Base-by-base conservation (phyloP, 1,140 invertebrate species). In the Druon quercuslanigerum region DNA sequence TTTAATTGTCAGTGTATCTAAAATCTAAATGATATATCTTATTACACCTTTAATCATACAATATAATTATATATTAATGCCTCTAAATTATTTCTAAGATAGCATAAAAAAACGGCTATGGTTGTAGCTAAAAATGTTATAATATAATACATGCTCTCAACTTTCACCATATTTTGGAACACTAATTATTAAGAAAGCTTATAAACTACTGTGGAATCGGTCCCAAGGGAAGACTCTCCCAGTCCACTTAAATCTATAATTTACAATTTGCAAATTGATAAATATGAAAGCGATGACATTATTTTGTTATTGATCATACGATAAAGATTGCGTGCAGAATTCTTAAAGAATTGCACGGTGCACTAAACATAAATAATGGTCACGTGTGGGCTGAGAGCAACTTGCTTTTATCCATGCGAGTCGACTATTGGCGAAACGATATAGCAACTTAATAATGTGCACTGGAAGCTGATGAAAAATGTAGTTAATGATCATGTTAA, bases 301-400 rank as follows among this genome's bases (percentile, higher is more conserved):
- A 66, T 46, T 66, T 66, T 66, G 33, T 66, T 33, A 66, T 66
- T 66, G 60, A 66, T 66, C 33, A 46, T 20, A 57, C 56, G 56
- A 25, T 57, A 66, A 66, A 66, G 57, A 66, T 66, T 66, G 60
- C 60, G 60, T 66, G 60, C 60, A 40, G 60, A 66, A 66, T 66
- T 66, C 60, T 66, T 40, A 66, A 66, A 40, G 60, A 46, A 66
- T 14, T 66, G 60, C 25, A 66, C 60, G 60, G 33, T 66, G 33
- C n/a, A 14, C 57, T 7, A 66, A 66, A 66, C 40, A 66, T 66
- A 66, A 66, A 66, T 66, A 66, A 66, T 66, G 60, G 25, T 66
- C 60, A 66, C 60, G 60, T 66, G 60, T 66, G 60, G 60, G 60
- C 60, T 66, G 60, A 66, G 60, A 66, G 60, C 33, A 66, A 66